Percentiles rank a stretch among this genome's conserved stretches.
Conservation (phyloP, 2,797 vertebrate genomes). For the Simalia tracyae region DNA sequence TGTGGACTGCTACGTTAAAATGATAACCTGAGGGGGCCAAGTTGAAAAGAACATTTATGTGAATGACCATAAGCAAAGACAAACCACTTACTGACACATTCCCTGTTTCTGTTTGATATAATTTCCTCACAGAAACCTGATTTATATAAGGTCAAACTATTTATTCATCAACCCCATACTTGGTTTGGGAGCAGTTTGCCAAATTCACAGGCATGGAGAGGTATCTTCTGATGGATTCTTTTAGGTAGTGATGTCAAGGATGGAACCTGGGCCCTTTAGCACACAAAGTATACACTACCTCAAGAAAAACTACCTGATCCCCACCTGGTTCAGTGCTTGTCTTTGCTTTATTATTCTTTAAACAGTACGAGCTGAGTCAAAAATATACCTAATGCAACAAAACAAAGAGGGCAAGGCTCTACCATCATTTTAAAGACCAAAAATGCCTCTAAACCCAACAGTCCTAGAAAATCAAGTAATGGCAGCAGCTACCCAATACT, state of each 20-base stretch:
- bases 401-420: not conserved
- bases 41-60: not conserved
- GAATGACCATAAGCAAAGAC: not conserved
- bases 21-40: not conserved
- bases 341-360: not conserved
- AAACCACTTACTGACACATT: not conserved
- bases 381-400: not conserved
- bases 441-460: not conserved
- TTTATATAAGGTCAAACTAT: too few species aligned
- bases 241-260: not conserved
- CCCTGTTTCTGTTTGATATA: not conserved
- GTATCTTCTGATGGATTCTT: not conserved
- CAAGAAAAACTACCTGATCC: not conserved
- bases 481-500: not conserved
- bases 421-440: not conserved
- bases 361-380: not conserved
- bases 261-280: not conserved
- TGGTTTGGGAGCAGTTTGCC: not conserved
- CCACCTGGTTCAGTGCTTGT: not conserved
- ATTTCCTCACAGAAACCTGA: not conserved
- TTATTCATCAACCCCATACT: not conserved
- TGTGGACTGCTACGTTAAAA: not conserved
- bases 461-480: not conserved
- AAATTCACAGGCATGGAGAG: not conserved
- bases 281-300: not conserved